Conservation (phyloP, 2,888 invertebrate species). For the Lepeophtheirus nordmannii region DNA sequence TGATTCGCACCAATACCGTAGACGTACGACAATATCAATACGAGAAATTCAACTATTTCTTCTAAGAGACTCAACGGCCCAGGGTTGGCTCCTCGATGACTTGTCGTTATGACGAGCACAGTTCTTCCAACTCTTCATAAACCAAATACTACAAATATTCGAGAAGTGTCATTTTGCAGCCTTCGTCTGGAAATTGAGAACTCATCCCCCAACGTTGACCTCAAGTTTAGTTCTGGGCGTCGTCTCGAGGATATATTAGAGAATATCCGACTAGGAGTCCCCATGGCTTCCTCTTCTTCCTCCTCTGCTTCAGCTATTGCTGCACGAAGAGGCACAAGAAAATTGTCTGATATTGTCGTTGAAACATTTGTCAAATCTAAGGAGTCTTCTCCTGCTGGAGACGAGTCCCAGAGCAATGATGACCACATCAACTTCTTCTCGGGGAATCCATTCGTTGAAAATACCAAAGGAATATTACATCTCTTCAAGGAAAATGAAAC, state of each 20-base stretch:
- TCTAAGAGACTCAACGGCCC: no score
- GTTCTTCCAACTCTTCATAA: no score
- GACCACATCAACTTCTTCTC: slow-evolving; percentile 50
- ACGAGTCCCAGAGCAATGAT: background rate
- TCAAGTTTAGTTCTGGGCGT: background rate
- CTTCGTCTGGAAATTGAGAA: background rate
- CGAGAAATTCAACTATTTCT: no score
- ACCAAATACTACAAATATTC: no score
- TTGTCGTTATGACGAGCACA: no score
- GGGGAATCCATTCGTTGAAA: slow-evolving; percentile 92
- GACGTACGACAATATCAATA: no score
- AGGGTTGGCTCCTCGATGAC: no score
- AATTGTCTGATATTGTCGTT: background rate
- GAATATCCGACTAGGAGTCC: background rate
- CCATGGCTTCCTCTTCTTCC: background rate
- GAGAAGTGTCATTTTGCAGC: background rate
- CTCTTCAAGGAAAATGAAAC: slow-evolving; percentile 88
- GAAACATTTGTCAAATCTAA: slow-evolving; percentile 15
- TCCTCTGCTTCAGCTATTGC: background rate
- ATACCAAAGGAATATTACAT: slow-evolving; percentile 89
- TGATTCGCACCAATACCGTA: no score
- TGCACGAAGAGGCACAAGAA: background rate
- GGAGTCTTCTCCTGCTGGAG: slow-evolving; percentile 12
- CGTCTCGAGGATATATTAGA: background rate
- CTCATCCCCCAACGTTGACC: background rate